Percentiles rank a stretch among this genome's conserved stretches.
Conservation (phyloP, 2,113 vertebrate genomes). For the Eptatretus burgeri region DNA sequence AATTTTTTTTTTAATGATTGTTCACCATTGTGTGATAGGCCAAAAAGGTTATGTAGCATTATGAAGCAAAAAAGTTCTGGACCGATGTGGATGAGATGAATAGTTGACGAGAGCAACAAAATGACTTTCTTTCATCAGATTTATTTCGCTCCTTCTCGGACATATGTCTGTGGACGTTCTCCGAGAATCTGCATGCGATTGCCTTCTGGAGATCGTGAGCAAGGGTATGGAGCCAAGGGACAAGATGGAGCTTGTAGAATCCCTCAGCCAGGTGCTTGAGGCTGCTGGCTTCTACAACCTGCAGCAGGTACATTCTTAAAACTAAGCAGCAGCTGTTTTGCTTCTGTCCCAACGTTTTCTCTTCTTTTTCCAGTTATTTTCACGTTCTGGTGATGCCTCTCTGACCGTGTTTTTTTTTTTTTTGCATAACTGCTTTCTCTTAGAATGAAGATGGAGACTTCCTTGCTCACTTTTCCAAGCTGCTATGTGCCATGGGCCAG, state of each 20-base stretch:
- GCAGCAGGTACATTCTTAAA: conserved; percentile 29
- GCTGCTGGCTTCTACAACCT: conserved; percentile 79
- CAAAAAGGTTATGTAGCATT: no score
- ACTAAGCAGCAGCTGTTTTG: neutral
- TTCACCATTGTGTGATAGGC: no score
- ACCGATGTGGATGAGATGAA: no score
- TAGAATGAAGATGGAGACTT: conserved; percentile 97
- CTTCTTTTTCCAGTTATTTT: conserved; percentile 8
- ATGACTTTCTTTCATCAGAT: conserved; percentile 20
- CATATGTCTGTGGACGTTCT: conserved; percentile 94
- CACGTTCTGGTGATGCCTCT: no score
- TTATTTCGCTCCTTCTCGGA: conserved; percentile 79
- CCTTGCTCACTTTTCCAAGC: conserved; percentile 73
- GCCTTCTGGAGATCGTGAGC: conserved; percentile 87
- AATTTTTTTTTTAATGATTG: no score
- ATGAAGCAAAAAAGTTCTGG: no score
- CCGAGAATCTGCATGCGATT: conserved; percentile 85
- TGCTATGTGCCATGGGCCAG: conserved; percentile 96
- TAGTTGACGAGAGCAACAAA: no score
- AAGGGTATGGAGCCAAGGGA: conserved; percentile 94
- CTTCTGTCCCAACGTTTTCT: conserved; percentile 9
- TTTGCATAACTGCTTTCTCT: no score
- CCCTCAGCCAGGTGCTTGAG: conserved; percentile 62
- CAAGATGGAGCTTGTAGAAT: conserved; percentile 90
- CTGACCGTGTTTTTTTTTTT: no score